Percentiles rank a stretch among this genome's conserved stretches.
phyloP scores from a whole-genome alignment of 2,888 invertebrate genomes.

The Lasiommata megera region DNA sequence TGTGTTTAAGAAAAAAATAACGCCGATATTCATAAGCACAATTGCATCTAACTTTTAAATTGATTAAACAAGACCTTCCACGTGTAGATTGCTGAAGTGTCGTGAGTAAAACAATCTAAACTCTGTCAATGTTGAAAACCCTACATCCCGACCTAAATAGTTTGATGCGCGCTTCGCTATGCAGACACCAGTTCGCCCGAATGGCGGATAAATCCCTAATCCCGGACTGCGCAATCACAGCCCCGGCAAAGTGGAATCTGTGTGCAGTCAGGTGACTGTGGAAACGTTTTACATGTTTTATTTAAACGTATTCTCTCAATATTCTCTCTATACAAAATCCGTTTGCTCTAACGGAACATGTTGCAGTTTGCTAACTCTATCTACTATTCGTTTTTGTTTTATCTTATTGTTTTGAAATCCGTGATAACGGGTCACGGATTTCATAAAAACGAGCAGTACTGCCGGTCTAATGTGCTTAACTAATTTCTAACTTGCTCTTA shows the following conservation, averaged over 20 bases:
- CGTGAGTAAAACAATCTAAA: conserved; percentile 43
- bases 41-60: no score
- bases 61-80: no score
- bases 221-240: conserved; percentile 48
- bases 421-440: no score
- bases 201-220: conserved; percentile 28
- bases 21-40: no score
- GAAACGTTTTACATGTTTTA: conserved; percentile 26
- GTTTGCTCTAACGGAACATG: background rate
- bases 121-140: conserved; percentile 50
- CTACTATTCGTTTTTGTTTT: no score
- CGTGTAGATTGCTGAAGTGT: no score
- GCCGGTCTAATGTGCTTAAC: no score
- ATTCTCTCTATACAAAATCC: background rate
- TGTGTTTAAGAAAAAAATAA: no score
- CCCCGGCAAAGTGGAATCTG: conserved; percentile 41
- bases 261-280: conserved; percentile 34
- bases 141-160: background rate
- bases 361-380: background rate
- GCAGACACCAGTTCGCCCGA: background rate
- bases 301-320: conserved; percentile 12
- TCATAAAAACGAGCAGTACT: no score
- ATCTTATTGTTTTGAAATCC: no score
- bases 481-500: no score
- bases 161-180: conserved; percentile 1